A percentile compares a stretch with the other conserved stretches of the same genome.
phyloP scores from a whole-genome alignment of 2,888 invertebrate genomes.

The Eumacrocentrus americanus region DNA sequence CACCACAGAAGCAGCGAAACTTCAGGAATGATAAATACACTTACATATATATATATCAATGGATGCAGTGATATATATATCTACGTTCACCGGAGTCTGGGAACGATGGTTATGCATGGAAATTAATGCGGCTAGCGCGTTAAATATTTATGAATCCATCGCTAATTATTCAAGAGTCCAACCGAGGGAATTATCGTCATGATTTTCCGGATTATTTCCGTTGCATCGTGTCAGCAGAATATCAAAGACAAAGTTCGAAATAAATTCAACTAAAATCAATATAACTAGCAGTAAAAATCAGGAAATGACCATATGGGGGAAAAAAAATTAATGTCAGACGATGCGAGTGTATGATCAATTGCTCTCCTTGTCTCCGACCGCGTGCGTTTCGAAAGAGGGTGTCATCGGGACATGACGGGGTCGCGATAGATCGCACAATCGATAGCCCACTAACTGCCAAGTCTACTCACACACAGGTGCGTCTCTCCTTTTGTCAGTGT shows the following conservation, averaged over 20 bases:
- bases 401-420: slow-evolving; percentile 26
- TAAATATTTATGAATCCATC: slow-evolving; percentile 48
- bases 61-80: slow-evolving; percentile 3
- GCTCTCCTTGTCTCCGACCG: slow-evolving; percentile 23
- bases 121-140: slow-evolving; percentile 48
- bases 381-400: slow-evolving; percentile 19
- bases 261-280: no score
- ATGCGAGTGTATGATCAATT: not conserved
- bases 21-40: no score
- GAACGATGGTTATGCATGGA: slow-evolving; percentile 46
- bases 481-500: slow-evolving; percentile 8
- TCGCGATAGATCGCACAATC: slow-evolving; percentile 53
- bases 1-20: no score
- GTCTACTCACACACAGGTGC: slow-evolving; percentile 14
- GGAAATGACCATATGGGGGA: not conserved
- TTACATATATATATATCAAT: no score
- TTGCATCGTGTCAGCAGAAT: not conserved
- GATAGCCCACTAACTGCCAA: slow-evolving; percentile 45
- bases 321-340: not conserved
- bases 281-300: not conserved
- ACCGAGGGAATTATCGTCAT: slow-evolving; percentile 42
- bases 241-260: no score
- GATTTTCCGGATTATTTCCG: slow-evolving; percentile 41
- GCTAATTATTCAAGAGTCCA: slow-evolving; percentile 49
- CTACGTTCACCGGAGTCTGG: not conserved